Conservation (phyloP, 2,888 invertebrate species). For the Sympetrum striolatum region DNA sequence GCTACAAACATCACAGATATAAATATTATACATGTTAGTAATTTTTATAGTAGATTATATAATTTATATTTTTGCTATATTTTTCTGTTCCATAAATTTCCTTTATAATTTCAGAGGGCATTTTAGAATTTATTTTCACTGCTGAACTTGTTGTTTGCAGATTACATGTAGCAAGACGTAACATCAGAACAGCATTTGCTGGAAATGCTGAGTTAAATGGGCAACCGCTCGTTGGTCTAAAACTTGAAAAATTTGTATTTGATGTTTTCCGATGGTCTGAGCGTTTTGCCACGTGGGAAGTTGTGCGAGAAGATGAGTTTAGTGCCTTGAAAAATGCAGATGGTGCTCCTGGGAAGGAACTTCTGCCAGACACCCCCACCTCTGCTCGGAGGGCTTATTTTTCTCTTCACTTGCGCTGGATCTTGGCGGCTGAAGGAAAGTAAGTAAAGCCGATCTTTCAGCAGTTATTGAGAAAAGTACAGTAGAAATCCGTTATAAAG, state of each 20-base stretch:
- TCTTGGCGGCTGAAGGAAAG: conserved; percentile 81
- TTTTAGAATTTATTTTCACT: background rate
- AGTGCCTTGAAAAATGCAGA: conserved; percentile 96
- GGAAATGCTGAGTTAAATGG: conserved; percentile 4
- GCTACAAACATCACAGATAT: no score
- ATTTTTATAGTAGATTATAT: background rate
- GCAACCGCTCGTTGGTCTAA: background rate
- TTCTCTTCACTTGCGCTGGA: conserved; percentile 77
- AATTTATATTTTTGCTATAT: background rate
- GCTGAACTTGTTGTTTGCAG: background rate
- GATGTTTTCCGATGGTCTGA: conserved; percentile 96
- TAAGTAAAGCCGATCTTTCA: conserved; percentile 56
- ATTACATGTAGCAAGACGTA: conserved; percentile 17
- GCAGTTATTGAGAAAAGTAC: background rate
- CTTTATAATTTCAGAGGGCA: background rate
- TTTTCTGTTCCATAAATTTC: background rate
- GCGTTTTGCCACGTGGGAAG: conserved; percentile 92
- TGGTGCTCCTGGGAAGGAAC: conserved; percentile 59
- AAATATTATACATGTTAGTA: no score
- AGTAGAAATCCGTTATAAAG: no score
- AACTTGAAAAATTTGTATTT: conserved; percentile 97
- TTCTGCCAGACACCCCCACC: conserved; percentile 88
- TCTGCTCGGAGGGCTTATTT: conserved; percentile 83
- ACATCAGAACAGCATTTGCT: conserved; percentile 1
- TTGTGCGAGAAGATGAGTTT: conserved; percentile 90